Evolutionary conservation across 2,888 invertebrate species (phyloP).

Genomic region (Salticus scenicus): DNA sequence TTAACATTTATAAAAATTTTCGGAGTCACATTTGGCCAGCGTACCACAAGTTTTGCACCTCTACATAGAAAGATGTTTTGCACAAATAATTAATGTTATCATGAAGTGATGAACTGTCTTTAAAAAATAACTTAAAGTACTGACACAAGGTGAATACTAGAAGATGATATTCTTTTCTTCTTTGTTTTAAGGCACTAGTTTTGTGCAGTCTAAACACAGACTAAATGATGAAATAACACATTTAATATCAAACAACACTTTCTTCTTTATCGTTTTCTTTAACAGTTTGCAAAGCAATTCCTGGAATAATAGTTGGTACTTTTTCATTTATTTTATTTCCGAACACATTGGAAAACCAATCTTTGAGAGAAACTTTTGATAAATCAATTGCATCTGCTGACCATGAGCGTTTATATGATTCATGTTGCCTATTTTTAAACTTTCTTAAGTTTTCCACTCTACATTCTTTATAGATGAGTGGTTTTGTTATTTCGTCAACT

Average conservation of each 20-base stretch:
- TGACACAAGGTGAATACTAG: no score
- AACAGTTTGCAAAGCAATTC: conserved; percentile 33
- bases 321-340: not conserved
- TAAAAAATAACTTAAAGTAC: no score
- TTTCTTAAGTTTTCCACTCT: conserved; percentile 36
- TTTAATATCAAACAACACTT: conserved; percentile 35
- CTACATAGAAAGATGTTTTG: no score
- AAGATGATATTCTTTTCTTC: no score
- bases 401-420: conserved; percentile 52
- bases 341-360: conserved; percentile 43
- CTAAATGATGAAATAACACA: not conserved
- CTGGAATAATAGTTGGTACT: not conserved
- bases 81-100: no score
- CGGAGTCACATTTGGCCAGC: no score
- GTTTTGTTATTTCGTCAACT: conserved; percentile 39
- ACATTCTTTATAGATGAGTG: conserved; percentile 32
- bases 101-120: no score
- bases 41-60: no score
- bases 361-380: conserved; percentile 22
- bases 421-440: conserved; percentile 33
- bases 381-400: conserved; percentile 59
- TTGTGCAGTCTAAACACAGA: no score
- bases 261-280: conserved; percentile 58
- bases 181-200: no score
- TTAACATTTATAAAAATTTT: no score